Percentiles rank a stretch among this genome's conserved stretches.
Evolutionary conservation across 2,113 vertebrate genomes (phyloP).

Genomic region (Embiotoca jacksoni): DNA sequence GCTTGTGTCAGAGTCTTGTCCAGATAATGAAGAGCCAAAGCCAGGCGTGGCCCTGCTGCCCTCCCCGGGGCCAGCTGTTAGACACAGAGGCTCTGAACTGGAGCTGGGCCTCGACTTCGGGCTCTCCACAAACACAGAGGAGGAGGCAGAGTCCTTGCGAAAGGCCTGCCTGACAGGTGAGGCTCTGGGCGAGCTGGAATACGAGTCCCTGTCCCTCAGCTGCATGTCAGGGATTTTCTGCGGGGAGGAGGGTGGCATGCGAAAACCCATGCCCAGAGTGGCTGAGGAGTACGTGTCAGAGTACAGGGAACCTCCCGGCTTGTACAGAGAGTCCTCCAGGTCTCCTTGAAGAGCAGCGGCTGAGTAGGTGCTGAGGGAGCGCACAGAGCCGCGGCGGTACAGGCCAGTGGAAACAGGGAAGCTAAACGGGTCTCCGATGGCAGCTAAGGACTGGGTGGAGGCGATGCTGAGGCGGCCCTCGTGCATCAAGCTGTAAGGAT

Average conservation of each 20-base stretch:
- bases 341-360: slow-evolving; percentile 94
- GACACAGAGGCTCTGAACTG: slow-evolving; percentile 88
- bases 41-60: slow-evolving; percentile 86
- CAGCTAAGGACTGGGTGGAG: slow-evolving; percentile 91
- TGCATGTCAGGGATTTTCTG: slow-evolving; percentile 93
- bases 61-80: slow-evolving; percentile 87
- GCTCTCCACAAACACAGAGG: slow-evolving; percentile 93
- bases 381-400: slow-evolving; percentile 94
- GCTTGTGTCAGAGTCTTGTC: slow-evolving; percentile 90
- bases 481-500: slow-evolving; percentile 94
- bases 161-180: slow-evolving; percentile 95
- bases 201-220: slow-evolving; percentile 89
- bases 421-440: slow-evolving; percentile 92
- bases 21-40: slow-evolving; percentile 87
- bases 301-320: slow-evolving; percentile 91
- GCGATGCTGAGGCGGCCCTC: slow-evolving; percentile 96
- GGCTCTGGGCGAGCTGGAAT: slow-evolving; percentile 92
- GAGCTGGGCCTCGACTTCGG: slow-evolving; percentile 91
- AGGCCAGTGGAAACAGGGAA: slow-evolving; percentile 90
- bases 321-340: slow-evolving; percentile 94
- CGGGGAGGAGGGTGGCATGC: slow-evolving; percentile 93
- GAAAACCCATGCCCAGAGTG: slow-evolving; percentile 89
- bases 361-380: slow-evolving; percentile 97
- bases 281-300: slow-evolving; percentile 88
- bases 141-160: slow-evolving; percentile 94